phyloP scores from a whole-genome alignment of 2,113 vertebrate species.

The Sceloporus undulatus region DNA sequence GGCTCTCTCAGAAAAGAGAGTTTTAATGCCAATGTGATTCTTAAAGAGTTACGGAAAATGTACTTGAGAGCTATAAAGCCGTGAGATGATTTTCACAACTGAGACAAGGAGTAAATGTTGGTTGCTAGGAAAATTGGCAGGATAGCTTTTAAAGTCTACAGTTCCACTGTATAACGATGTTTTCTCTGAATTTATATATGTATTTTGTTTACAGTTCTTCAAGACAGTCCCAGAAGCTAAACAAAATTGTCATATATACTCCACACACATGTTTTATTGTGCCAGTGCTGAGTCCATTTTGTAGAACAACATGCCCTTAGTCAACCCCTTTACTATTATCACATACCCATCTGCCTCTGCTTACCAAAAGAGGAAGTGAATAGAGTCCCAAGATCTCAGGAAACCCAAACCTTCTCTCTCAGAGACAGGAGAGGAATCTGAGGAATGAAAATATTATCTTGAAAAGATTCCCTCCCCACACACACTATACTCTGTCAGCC shows the following conservation, averaged over 20 bases:
- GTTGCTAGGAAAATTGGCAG: conserved; percentile 29
- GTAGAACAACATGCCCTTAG: neutral
- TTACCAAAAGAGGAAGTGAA: no score
- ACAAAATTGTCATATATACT: neutral
- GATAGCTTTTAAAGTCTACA: neutral
- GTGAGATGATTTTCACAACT: neutral
- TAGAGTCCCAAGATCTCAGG: no score
- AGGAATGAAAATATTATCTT: no score
- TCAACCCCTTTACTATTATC: neutral
- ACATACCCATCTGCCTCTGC: neutral
- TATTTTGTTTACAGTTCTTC: neutral
- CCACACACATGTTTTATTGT: neutral
- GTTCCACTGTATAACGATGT: neutral
- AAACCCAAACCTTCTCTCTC: no score
- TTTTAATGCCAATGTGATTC: conserved; percentile 13
- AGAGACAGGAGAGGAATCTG: no score
- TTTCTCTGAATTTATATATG: conserved; percentile 2
- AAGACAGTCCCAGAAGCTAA: neutral
- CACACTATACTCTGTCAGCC: no score
- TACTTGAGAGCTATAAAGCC: neutral
- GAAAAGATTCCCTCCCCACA: no score
- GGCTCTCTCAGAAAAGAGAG: conserved; percentile 10
- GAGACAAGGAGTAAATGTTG: neutral
- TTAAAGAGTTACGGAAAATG: neutral
- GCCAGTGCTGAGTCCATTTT: neutral